Evolutionary conservation across 2,888 invertebrate species (phyloP), one percentile per base, ranked within the genome.

Genomic region (Hecatera dysodea): DNA sequence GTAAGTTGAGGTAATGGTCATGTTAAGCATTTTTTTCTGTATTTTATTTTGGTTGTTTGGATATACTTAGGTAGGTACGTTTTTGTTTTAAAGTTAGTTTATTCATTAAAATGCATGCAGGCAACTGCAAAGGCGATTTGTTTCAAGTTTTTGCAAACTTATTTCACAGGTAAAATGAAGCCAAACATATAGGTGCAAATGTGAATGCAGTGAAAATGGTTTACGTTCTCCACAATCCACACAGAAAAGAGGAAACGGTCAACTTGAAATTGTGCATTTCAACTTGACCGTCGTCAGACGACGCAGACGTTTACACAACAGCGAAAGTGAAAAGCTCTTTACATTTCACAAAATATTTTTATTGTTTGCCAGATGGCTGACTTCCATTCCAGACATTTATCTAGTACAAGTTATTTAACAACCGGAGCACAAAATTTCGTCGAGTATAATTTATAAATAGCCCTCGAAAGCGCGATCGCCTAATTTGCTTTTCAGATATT

Each of bases 401-500:
- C 77, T 82, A 74, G 67, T 69, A 67, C 82, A 75, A 83, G 69
- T 82, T 78, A 78, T 82, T 84, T 77, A 81, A 78, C 78, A 82
- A 80, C 63, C 56, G 55, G 64, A 59, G 71, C 74, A 72, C 76
- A 72, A 81, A 77, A 78, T 76, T 86, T 84, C 79, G 76, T 79
- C 81, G 74, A 81, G 84, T 82, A 85, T 84, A 88, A 88, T 89
- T 90, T 88, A 88, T 86, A 89, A 89, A 87, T 81, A 84, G 84
- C 81, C 82, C 85, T 84, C 87, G 84, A 75, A 81, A 87, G 85
- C 83, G 83, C 85, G 85, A 89, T 87, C 86, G 86, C 86, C 86
- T 86, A 87, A 90, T 90, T 90, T 90, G 87, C 86, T 87, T 86
- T 88, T 87, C 83, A 86, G 87, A 88, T 88, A 88, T 85, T 87